phyloP scores from a whole-genome alignment of 2,888 invertebrate species.

The Callosobruchus maculatus region DNA sequence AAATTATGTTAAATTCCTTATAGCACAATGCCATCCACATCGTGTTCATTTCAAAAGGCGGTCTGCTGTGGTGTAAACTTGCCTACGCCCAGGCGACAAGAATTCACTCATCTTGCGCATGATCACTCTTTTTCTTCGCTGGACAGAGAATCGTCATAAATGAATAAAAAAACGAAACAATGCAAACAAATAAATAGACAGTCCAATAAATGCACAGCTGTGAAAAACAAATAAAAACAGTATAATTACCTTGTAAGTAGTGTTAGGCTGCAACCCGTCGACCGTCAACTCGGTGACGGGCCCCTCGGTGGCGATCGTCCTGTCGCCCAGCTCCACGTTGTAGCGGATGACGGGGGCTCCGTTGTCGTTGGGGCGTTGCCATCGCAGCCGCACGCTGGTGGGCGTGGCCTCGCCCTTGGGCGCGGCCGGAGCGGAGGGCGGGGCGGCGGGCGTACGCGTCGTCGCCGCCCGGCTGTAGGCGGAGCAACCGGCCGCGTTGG shows the following conservation, averaged over 20 bases:
- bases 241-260: slow-evolving; percentile 69
- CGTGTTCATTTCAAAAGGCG: too few species aligned
- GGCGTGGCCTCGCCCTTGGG: slow-evolving; percentile 64
- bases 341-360: slow-evolving; percentile 76
- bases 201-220: too few species aligned
- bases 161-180: too few species aligned
- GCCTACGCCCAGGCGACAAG: too few species aligned
- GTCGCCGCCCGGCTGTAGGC: slow-evolving; percentile 65
- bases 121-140: too few species aligned
- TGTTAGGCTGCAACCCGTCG: slow-evolving; percentile 71
- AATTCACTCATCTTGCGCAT: too few species aligned
- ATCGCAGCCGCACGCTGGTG: slow-evolving; percentile 64
- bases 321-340: slow-evolving; percentile 67
- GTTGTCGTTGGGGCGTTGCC: slow-evolving; percentile 72
- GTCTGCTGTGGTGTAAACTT: too few species aligned
- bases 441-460: slow-evolving; percentile 74
- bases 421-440: slow-evolving; percentile 65
- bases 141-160: too few species aligned
- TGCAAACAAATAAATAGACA: too few species aligned
- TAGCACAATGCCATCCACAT: too few species aligned
- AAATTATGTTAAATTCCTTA: too few species aligned
- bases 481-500: slow-evolving; percentile 78
- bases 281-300: slow-evolving; percentile 62
- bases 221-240: too few species aligned
- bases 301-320: slow-evolving; percentile 56